Base-by-base conservation (phyloP, 2,113 vertebrate genomes). In the Periophthalmodon schlosseri region DNA sequence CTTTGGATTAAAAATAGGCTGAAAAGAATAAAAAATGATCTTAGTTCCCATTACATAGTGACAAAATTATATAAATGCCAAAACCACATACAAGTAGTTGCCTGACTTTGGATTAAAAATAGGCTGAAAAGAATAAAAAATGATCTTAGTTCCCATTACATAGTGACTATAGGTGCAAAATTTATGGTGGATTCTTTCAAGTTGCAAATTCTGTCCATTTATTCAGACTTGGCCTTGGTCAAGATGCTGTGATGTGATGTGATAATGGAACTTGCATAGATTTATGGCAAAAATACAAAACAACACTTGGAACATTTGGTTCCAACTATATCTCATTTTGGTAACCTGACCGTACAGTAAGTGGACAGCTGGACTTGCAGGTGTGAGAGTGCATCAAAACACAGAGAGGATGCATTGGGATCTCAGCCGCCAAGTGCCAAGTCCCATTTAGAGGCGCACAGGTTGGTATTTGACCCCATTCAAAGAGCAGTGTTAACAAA, bases 331-430 rank as follows among this genome's bases (percentile, higher is more conserved):
- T 20, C 1, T 39, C 68, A 69, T 76, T 39, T 57, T 52, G 13
- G 82, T 81, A 76, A 84, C 69, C 3, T 74, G 83, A 88, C 73
- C 69, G 70, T 13, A 15, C 12, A 15, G 23, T 39, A 70, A 67
- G 78, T 28, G 57, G 75, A 49, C 73, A 74, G 68, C 83, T 79
- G 78, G 75, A 81, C 81, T 79, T 83, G 80, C 83, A 87, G 73
- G 75, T 75, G 77, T 74, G 80, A 86, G 81, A 61, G 73, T 44
- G 39, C 71, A 81, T 81, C 79, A n/a, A 46, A 73, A 74, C 58
- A 71, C 82, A 73, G 12, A 21, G 4, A 78, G 52, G 75, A 77
- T 79, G 66, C 65, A 61, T 68, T 77, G 15, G 68, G 60, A 75
- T 57, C 16, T 49, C 47, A 81, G 71, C 63, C 68, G 21, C 74